Base-by-base conservation (phyloP, 2,888 invertebrate genomes). In the Rotaria socialis region DNA sequence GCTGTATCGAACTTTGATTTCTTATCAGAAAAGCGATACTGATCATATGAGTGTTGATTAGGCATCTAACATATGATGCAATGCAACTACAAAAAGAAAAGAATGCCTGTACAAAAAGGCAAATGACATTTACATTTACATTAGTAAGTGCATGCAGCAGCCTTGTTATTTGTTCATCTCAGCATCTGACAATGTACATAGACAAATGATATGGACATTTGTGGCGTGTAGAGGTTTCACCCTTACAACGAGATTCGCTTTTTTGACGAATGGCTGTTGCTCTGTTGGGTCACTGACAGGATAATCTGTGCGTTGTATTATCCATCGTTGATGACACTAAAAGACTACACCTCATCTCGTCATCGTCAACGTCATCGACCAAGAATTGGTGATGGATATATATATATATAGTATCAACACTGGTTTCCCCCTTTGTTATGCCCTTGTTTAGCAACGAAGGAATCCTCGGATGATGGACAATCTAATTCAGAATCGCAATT, bases 71-170 rank as follows among this genome's bases (percentile, higher is more conserved):
- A 67, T 41, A 67, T 67, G 67, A 67, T 67, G 67, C 19, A 67
- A 67, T 67, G 67, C 19, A 67, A 67, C 19, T 35, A 35, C 16
- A 35, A 35, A 67, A 67, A 27, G 35, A 35, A 19, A 35, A 67
- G 16, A 14, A 67, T 14, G 67, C 14, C 14, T 35, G 35, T 35
- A 67, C 19, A 67, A 67, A 60, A 67, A 67, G 22, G 22, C 10
- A 55, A 35, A 67, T 67, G 67, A 67, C 67, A 67, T 67, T 67
- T 35, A 35, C 67, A 41, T 27, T 67, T 67, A 35, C 67, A 67
- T 67, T 67, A 67, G 7, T 27, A 35, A 67, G 67, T 67, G 35
- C 35, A 41, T 67, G 19, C 19, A 67, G 35, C 41, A 67, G 16
- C 67, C 67, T 67, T 67, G 67, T 35, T 41, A 41, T 35, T 67